These are phyloP conservation scores for Scaptomyza caliginosa DNA, from an alignment of 2,888 invertebrate species.

Conservation along the genomic window DNA sequence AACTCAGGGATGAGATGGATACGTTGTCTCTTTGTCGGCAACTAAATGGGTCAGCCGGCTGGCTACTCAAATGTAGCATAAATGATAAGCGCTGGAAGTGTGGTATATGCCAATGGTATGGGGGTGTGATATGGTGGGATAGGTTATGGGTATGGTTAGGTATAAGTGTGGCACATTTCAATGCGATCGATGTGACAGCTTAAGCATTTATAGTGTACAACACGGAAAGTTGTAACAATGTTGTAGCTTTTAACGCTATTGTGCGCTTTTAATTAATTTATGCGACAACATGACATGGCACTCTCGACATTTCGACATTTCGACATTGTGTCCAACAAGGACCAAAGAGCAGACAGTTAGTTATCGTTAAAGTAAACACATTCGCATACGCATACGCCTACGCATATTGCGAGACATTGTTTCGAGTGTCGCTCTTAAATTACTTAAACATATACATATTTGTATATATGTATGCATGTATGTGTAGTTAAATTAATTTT, in stretches of 20 bases:
- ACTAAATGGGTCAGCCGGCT: conserved; percentile 35
- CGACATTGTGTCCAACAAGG: conserved; percentile 1
- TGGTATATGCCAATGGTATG: neutral
- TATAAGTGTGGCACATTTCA: neutral
- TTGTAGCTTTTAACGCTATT: conserved; percentile 25
- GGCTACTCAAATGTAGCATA: conserved; percentile 38
- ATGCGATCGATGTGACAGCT: conserved; percentile 20
- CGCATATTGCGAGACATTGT: neutral
- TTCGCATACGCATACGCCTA: neutral
- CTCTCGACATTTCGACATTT: conserved; percentile 21
- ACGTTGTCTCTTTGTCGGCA: neutral
- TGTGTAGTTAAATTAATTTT: conserved; percentile 49
- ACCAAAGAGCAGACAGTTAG: neutral
- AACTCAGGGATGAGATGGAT: neutral
- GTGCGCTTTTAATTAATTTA: conserved; percentile 48
- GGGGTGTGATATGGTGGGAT: neutral
- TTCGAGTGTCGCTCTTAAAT: conserved; percentile 21
- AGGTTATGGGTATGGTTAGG: neutral
- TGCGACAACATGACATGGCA: conserved; percentile 38
- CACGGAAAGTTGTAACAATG: conserved; percentile 7
- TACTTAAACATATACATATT: conserved; percentile 7
- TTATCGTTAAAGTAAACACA: conserved; percentile 16
- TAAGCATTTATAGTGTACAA: conserved; percentile 13
- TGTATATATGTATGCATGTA: neutral
- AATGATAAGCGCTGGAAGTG: conserved; percentile 31